Evolutionary conservation across 2,888 invertebrate species (phyloP), one percentile per base, ranked within the genome.

Genomic region (Heliconius hortense): DNA sequence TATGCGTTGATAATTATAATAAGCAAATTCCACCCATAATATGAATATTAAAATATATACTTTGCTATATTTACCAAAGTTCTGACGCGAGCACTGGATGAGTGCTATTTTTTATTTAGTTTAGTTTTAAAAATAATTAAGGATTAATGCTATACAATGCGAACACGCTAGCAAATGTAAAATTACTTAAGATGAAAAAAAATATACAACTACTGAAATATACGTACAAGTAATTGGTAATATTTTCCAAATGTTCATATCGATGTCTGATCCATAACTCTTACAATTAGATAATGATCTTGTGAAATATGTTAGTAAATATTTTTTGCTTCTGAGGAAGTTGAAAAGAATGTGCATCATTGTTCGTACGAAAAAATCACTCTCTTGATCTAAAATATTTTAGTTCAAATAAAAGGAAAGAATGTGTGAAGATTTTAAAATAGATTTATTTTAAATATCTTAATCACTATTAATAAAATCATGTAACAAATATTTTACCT

Each of bases 181-280:
- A 48, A 18, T 7, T 7, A 48, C 5, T 48, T 2, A 18, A 18
- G 43, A 18, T 43, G 4, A 43, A 48, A 48, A 18, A 18, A 7
- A 18, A 48, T 0, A 13, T 1, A 24, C 13, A 18, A 59, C 11
- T 59, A 24, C 4, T 24, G 0, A n/a, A 48, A 24, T 60, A 72
- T 66, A 78, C 79, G 48, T 31, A 77, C 80, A 72, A n/a, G 68
- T 63, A 18, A 79, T 26, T 43, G 72, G 21, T 63, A 79, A 66
- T 43, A 72, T 73, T 70, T 67, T 76, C 62, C 72, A 78, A 67
- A 69, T 78, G 72, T 74, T 76, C 79, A 80, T 80, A 68, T 48
- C 3, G 56, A 15, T 35, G 35, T 28, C n/a, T 18, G 62, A 43
- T 62, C 18, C 15, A 21, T 26, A 26, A 21, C 24, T 62, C 59